phyloP scores from a whole-genome alignment of 2,113 vertebrate species.

The Hydrochoerus hydrochaeris region DNA sequence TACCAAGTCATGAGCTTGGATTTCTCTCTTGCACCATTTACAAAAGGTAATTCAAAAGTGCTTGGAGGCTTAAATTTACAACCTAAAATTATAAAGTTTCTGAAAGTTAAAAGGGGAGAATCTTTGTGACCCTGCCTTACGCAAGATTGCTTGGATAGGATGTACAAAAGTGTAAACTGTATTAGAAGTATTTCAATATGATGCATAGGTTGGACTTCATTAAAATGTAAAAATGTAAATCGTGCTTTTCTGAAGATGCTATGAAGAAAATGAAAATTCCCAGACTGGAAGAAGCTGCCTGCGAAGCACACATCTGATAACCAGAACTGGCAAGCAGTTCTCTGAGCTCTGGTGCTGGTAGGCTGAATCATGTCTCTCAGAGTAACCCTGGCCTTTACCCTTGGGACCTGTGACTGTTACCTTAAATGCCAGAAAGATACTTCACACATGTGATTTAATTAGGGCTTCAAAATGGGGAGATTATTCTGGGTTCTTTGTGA shows the following conservation, averaged over 20 bases:
- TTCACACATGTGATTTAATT: background rate
- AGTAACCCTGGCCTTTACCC: background rate
- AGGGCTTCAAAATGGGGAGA: background rate
- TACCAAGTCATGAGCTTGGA: background rate
- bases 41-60: slow-evolving; percentile 21
- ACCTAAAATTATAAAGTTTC: background rate
- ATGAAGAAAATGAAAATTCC: slow-evolving; percentile 1
- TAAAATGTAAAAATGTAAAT: slow-evolving; percentile 6
- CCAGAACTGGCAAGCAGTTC: background rate
- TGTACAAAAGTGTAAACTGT: background rate
- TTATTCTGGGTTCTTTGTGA: background rate
- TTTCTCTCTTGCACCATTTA: background rate
- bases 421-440: background rate
- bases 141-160: background rate
- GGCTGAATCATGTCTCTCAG: background rate
- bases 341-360: background rate
- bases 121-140: slow-evolving; percentile 12
- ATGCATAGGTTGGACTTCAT: slow-evolving; percentile 27
- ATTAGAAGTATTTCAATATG: background rate
- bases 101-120: background rate
- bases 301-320: background rate
- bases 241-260: background rate
- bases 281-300: background rate
- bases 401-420: background rate
- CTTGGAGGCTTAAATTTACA: background rate